phyloP scores from a whole-genome alignment of 2,888 invertebrate genomes.

The Drosophila mayaguana region DNA sequence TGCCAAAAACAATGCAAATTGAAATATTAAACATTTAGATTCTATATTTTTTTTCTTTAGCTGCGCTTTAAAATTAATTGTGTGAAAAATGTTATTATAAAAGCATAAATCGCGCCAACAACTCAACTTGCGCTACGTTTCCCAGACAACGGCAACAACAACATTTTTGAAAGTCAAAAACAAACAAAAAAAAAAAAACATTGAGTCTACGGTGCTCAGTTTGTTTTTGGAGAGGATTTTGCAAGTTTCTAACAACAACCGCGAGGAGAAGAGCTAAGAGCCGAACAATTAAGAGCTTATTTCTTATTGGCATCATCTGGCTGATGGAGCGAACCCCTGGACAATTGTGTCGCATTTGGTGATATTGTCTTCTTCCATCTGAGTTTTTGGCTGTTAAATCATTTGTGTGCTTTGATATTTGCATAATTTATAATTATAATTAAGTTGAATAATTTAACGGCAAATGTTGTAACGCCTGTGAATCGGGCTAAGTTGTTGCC shows the following conservation, averaged over 20 bases:
- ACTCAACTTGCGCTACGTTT: slow-evolving; percentile 42
- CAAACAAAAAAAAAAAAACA: slow-evolving; percentile 17
- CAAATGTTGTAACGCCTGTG: slow-evolving; percentile 54
- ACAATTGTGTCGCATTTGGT: slow-evolving; percentile 39
- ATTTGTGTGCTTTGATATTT: slow-evolving; percentile 44
- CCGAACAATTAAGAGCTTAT: slow-evolving; percentile 47
- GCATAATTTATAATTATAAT: slow-evolving; percentile 54
- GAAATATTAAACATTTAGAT: slow-evolving; percentile 60
- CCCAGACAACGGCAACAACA: slow-evolving; percentile 39
- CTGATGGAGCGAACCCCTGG: slow-evolving; percentile 7
- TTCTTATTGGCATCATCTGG: slow-evolving; percentile 55
- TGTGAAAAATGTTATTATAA: slow-evolving; percentile 70
- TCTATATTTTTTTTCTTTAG: slow-evolving; percentile 1
- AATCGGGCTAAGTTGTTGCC: slow-evolving; percentile 41
- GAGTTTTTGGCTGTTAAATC: slow-evolving; percentile 29
- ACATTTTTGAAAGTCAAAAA: slow-evolving; percentile 53
- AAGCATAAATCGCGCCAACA: slow-evolving; percentile 53
- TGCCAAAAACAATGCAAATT: slow-evolving; percentile 48
- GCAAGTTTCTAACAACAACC: slow-evolving; percentile 18
- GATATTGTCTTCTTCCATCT: slow-evolving; percentile 9
- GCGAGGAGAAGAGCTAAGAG: slow-evolving; percentile 14
- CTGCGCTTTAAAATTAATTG: slow-evolving; percentile 63
- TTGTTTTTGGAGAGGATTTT: slow-evolving; percentile 41
- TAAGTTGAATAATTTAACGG: slow-evolving; percentile 41
- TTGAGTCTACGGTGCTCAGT: slow-evolving; percentile 41